Percentiles rank a stretch among this genome's conserved stretches.
Conservation (phyloP, 2,888 invertebrate species). For the Caenorhabditis sp. region DNA sequence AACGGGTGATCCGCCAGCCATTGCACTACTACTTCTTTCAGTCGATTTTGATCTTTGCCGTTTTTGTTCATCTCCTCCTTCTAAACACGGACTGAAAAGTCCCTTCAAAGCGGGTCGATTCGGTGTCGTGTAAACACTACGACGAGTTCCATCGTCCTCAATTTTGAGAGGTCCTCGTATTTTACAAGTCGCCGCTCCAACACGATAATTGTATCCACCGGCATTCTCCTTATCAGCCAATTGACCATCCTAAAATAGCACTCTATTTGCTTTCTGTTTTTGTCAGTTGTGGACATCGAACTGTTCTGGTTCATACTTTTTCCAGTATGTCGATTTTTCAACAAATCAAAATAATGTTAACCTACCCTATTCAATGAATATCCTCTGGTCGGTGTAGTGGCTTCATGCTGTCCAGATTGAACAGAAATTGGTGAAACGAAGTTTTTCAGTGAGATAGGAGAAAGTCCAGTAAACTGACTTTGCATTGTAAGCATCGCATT, state of each 20-base stretch:
- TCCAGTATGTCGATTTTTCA: too few relatives aligned
- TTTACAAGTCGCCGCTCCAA: constrained; percentile 37
- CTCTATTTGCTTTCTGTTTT: neutral
- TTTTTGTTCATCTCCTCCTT: constrained; percentile 5
- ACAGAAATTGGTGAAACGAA: constrained; percentile 15
- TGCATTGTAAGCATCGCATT: constrained; percentile 57
- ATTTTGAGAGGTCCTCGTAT: constrained; percentile 36
- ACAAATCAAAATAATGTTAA: neutral
- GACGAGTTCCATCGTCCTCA: constrained; percentile 43
- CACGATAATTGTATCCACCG: constrained; percentile 17
- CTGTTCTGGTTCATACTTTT: too few relatives aligned
- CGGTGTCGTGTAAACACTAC: constrained; percentile 56
- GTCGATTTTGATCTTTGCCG: constrained; percentile 38
- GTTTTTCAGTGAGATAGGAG: constrained; percentile 28
- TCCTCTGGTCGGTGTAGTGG: neutral
- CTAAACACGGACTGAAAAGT: constrained; percentile 47
- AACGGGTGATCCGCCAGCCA: constrained; percentile 33
- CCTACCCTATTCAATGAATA: neutral
- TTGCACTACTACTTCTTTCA: constrained; percentile 32
- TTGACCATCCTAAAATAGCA: neutral
- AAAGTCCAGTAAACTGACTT: constrained; percentile 47
- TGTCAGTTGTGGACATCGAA: neutral
- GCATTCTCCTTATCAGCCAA: constrained; percentile 27
- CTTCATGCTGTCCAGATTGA: constrained; percentile 2
- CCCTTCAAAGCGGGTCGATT: constrained; percentile 47